A percentile compares a stretch with the other conserved stretches of the same genome.
Evolutionary conservation across 1,140 invertebrate genomes (phyloP).

Genomic region (Lepidurus couesii): DNA sequence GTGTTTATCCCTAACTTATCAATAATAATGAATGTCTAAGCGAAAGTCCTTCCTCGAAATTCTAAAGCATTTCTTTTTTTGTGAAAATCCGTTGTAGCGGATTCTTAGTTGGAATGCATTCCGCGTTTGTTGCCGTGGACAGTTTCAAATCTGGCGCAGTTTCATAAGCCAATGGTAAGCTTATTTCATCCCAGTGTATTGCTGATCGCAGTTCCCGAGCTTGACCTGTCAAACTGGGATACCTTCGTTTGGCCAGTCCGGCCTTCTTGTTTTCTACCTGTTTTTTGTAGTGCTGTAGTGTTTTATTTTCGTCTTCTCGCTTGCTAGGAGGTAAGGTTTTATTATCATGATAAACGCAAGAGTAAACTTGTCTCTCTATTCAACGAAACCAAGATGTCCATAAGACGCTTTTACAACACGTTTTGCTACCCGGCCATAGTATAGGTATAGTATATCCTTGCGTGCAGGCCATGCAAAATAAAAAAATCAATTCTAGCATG

Average conservation of each 20-base stretch:
- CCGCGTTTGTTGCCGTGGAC: no score
- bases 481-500: neutral
- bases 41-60: no score
- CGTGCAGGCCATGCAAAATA: neutral
- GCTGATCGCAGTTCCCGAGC: neutral
- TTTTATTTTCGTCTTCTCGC: constrained; percentile 9
- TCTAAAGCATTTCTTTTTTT: no score
- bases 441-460: neutral
- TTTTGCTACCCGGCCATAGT: neutral
- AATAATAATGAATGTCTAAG: no score
- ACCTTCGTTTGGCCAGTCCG: neutral
- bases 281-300: constrained; percentile 16
- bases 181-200: no score
- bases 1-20: no score
- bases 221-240: neutral
- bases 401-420: neutral
- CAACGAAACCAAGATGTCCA: no score
- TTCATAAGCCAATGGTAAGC: no score
- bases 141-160: no score
- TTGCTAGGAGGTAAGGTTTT: neutral
- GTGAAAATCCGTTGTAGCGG: no score
- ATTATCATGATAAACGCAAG: neutral
- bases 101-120: no score
- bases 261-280: neutral
- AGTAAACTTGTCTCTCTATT: no score